Conservation (phyloP, 2,888 invertebrate genomes). For the Drosophila stalkeri region DNA sequence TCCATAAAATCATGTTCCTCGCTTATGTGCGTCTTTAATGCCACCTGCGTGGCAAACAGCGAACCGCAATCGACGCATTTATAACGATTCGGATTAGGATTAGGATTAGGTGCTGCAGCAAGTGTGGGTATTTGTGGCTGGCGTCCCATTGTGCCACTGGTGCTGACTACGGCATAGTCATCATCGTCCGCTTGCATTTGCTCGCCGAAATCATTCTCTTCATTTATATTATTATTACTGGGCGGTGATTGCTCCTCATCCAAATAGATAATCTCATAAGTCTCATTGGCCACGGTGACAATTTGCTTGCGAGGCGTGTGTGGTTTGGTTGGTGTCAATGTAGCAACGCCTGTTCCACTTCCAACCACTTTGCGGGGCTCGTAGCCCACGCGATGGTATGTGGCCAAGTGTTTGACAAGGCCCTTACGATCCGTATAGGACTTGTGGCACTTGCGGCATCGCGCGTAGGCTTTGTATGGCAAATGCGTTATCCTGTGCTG, state of each 20-base stretch:
- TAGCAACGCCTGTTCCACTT: background rate
- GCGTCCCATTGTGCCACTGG: slow-evolving; percentile 2
- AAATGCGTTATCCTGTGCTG: slow-evolving; percentile 82
- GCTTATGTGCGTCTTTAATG: slow-evolving; percentile 70
- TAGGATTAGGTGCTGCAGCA: background rate
- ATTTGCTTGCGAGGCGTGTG: slow-evolving; percentile 75
- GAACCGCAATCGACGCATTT: slow-evolving; percentile 78
- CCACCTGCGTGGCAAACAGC: slow-evolving; percentile 63
- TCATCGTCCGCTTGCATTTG: slow-evolving; percentile 74
- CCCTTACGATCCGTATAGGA: slow-evolving; percentile 82
- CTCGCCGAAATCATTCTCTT: slow-evolving; percentile 74
- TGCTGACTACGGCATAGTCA: slow-evolving; percentile 33
- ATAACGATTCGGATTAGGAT: slow-evolving; percentile 47
- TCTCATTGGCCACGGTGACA: slow-evolving; percentile 77
- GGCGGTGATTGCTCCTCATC: slow-evolving; percentile 62
- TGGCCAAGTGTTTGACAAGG: slow-evolving; percentile 79
- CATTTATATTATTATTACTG: slow-evolving; percentile 42
- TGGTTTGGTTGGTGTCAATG: background rate
- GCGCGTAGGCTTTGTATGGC: slow-evolving; percentile 80
- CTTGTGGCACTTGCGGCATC: slow-evolving; percentile 80
- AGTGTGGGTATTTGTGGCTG: background rate
- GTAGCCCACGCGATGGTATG: slow-evolving; percentile 71
- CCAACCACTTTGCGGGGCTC: slow-evolving; percentile 39
- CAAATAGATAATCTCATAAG: slow-evolving; percentile 80
- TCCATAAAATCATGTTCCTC: slow-evolving; percentile 75